These are phyloP conservation scores for Brachylomia viminalis DNA, from an alignment of 2,888 invertebrate species.

Conservation along the genomic window DNA sequence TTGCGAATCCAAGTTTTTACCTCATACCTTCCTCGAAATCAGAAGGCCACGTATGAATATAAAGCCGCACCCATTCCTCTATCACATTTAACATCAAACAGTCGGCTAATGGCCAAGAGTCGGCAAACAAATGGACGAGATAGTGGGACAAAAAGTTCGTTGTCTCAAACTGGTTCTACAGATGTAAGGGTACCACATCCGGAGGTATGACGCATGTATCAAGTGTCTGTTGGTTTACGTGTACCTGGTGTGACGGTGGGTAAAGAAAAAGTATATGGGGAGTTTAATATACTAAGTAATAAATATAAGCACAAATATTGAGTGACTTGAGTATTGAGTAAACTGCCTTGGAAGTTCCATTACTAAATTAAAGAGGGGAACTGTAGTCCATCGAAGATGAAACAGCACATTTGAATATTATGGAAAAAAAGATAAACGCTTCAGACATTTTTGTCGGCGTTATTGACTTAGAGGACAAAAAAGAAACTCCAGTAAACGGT, in stretches of 20 bases:
- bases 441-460: background rate
- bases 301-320: constrained; percentile 10
- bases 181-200: constrained; percentile 82
- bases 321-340: constrained; percentile 20
- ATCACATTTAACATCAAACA: constrained; percentile 72
- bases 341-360: constrained; percentile 19
- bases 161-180: constrained; percentile 80
- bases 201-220: constrained; percentile 81
- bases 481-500: constrained; percentile 45
- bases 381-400: background rate
- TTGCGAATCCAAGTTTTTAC: constrained; percentile 55
- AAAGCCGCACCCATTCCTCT: constrained; percentile 70
- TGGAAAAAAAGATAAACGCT: background rate
- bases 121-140: constrained; percentile 81
- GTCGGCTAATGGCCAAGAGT: constrained; percentile 78
- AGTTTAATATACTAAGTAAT: constrained; percentile 37
- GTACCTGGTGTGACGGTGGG: constrained; percentile 54
- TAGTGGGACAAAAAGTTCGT: constrained; percentile 80
- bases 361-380: constrained; percentile 27
- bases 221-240: constrained; percentile 63
- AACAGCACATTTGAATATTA: constrained; percentile 16
- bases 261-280: constrained; percentile 40
- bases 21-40: constrained; percentile 66
- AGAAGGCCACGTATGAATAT: constrained; percentile 66
- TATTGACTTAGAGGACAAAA: constrained; percentile 34